These are phyloP conservation scores for Eulithis prunata DNA, from an alignment of 2,888 invertebrate genomes.

Conservation along the genomic window DNA sequence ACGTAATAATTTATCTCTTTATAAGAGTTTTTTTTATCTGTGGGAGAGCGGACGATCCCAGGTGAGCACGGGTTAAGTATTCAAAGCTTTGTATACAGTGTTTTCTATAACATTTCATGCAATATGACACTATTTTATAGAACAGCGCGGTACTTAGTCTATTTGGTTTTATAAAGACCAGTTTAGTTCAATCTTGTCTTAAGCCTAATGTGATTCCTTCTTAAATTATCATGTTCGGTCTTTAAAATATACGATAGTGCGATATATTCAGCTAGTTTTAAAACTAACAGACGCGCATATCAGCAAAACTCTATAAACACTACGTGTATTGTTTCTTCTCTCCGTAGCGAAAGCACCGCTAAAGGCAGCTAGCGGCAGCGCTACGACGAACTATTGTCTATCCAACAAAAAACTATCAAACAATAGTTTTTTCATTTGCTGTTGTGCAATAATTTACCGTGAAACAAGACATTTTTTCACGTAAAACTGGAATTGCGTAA, in stretches of 20 bases:
- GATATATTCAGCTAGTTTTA: no score
- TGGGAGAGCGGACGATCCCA: conserved; percentile 73
- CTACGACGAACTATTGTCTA: conserved; percentile 18
- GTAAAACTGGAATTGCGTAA: conserved; percentile 58
- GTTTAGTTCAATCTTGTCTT: no score
- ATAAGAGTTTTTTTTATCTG: conserved; percentile 80
- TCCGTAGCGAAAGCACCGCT: conserved; percentile 16
- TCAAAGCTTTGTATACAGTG: conserved; percentile 49
- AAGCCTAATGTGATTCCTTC: no score
- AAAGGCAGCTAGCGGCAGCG: conserved; percentile 9
- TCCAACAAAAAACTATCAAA: conserved; percentile 22
- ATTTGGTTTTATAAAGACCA: not conserved
- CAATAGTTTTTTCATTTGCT: conserved; percentile 37
- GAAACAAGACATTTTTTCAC: conserved; percentile 53
- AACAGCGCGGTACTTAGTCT: not conserved
- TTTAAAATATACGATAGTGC: no score
- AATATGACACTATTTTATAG: conserved; percentile 43
- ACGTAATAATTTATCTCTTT: conserved; percentile 84
- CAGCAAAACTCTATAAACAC: conserved; percentile 1
- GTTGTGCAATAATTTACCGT: conserved; percentile 58
- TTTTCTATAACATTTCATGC: conserved; percentile 32
- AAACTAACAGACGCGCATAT: not conserved
- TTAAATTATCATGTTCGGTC: no score
- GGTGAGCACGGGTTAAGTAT: conserved; percentile 80
- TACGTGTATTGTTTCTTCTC: conserved; percentile 18